Evolutionary conservation across 1,140 invertebrate species (phyloP), one percentile per base, ranked within the genome.

Genomic region (Euglossa dilemma): DNA sequence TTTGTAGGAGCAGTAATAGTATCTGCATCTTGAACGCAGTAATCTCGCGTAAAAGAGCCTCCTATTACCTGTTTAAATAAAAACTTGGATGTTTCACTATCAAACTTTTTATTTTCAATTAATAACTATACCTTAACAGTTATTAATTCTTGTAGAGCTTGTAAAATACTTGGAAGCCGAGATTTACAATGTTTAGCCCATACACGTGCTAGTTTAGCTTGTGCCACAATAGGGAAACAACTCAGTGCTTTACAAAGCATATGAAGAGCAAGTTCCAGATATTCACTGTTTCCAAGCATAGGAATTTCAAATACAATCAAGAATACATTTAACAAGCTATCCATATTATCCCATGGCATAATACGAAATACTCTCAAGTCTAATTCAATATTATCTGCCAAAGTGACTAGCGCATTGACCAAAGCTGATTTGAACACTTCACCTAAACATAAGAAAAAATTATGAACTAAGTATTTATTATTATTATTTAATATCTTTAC

Each of bases 271-370:
- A 96, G 95, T 92, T 98, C 98, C 86, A 98, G 93, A 92, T 97
- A 98, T 91, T 98, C 98, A 50, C 95, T 96, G 76, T 95, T 96
- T 89, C 97, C 97, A 47, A 98, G 95, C 78, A 96, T 96, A 12
- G 98, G 98, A 85, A 98, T 97, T 94, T 99, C 98, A 91, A 98
- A 97, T 25, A 98, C 96, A 83, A 98, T 98, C 43, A 98, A 95
- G 88, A 98, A 97, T 61, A 97, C 97, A 90, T 98, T 98, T 43
- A 97, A 91, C 45, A 96, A 93, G 93, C 93, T 92, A 56, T 94
- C 94, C 85, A 93, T 93, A 77, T 92, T 93, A 57, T 94, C 93
- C 50, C 91, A 91, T 23, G 92, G 89, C 84, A 91, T 91, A 76
- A 89, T 91, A 45, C 93, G 91, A 87, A 94, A 94, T 6, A 97